These are phyloP conservation scores for Scaptomyza flava DNA, from an alignment of 2,888 invertebrate genomes.

Conservation along the genomic window DNA sequence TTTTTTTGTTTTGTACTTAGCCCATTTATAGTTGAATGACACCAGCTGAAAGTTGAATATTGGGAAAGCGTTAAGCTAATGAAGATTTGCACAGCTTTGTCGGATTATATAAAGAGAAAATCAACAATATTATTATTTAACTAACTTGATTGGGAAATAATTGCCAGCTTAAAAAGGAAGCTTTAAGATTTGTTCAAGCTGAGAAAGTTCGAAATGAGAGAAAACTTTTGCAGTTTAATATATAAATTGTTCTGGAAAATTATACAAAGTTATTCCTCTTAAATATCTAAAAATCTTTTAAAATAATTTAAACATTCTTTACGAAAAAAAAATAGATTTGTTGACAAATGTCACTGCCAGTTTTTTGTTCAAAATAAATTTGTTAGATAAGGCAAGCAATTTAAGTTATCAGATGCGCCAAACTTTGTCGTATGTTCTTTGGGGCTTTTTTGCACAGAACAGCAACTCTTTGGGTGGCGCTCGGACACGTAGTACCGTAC, in stretches of 20 bases:
- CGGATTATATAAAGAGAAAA: neutral
- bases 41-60: slow-evolving; percentile 17
- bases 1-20: slow-evolving; percentile 9
- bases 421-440: slow-evolving; percentile 5
- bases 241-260: neutral
- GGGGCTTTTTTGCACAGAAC: slow-evolving; percentile 51
- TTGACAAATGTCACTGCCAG: slow-evolving; percentile 14
- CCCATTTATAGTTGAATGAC: slow-evolving; percentile 23
- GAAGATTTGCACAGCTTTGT: neutral
- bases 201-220: neutral
- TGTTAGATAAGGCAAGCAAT: slow-evolving; percentile 28
- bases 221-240: neutral
- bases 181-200: neutral
- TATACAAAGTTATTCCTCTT: too few species aligned
- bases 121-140: neutral
- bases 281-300: too few species aligned
- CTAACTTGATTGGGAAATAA: neutral
- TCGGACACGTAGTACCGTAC: slow-evolving; percentile 10
- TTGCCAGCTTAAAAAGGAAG: neutral
- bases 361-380: slow-evolving; percentile 6
- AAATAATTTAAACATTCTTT: too few species aligned
- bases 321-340: too few species aligned
- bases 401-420: slow-evolving; percentile 55
- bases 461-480: neutral
- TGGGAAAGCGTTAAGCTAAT: neutral